Evolutionary conservation across 2,797 vertebrate genomes (phyloP).

Genomic region (Caiman crocodilus): DNA sequence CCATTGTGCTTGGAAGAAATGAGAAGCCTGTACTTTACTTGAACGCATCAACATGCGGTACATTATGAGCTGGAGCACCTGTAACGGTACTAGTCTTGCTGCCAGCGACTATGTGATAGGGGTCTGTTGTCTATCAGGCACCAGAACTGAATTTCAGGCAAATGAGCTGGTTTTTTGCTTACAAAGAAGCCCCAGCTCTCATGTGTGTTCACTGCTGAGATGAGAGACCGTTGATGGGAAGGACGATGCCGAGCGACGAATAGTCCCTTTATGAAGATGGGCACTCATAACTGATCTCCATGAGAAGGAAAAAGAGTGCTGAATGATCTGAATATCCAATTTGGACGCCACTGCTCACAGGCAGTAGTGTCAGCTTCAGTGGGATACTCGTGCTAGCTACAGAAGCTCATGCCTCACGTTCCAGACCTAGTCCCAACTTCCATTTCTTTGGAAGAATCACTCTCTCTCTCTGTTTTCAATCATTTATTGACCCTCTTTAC

Average conservation of each 20-base stretch:
- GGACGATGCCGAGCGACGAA: neutral
- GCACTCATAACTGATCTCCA: neutral
- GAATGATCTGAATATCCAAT: neutral
- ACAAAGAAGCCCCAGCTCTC: neutral
- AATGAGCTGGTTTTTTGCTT: neutral
- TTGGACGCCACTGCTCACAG: neutral
- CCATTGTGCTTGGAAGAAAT: neutral
- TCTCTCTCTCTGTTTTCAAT: neutral
- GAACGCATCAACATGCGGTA: rapidly evolving
- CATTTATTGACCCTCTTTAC: neutral
- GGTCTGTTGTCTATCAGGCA: neutral
- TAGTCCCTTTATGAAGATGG: neutral
- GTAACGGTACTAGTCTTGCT: neutral
- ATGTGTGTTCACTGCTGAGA: rapidly evolving
- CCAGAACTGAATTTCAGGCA: neutral
- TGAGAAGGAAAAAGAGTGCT: no score
- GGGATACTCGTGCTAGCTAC: no score
- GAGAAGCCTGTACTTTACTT: neutral
- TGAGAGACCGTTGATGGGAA: neutral
- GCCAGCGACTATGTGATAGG: neutral
- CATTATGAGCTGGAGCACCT: neutral
- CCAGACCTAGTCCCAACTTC: neutral
- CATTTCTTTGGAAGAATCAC: neutral
- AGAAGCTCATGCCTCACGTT: rapidly evolving
- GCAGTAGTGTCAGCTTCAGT: neutral